Conservation (phyloP, 2,888 invertebrate genomes). For the Parnassius mnemosyne region DNA sequence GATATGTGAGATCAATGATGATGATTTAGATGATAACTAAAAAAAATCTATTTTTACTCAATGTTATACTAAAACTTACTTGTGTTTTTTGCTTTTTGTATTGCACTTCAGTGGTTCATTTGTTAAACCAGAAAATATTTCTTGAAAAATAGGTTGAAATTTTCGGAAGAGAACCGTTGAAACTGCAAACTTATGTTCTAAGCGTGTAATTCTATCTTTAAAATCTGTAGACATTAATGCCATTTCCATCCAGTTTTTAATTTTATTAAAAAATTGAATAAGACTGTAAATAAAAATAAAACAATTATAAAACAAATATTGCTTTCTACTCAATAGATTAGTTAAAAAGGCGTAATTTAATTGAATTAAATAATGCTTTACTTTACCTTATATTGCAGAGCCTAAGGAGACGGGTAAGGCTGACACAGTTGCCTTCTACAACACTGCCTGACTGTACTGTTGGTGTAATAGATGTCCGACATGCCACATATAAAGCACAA, state of each 20-base stretch:
- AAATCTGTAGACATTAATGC: slow-evolving; percentile 92
- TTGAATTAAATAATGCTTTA: not conserved
- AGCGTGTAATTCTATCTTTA: slow-evolving; percentile 88
- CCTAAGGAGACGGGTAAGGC: slow-evolving; percentile 92
- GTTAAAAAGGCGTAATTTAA: not conserved
- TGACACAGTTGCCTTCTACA: slow-evolving; percentile 94
- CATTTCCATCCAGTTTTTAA: slow-evolving; percentile 98
- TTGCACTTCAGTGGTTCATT: slow-evolving; percentile 75
- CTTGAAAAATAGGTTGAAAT: slow-evolving; percentile 92
- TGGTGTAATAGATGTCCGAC: slow-evolving; percentile 88
- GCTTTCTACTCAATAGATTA: not conserved
- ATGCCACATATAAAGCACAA: slow-evolving; percentile 95
- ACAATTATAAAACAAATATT: not conserved
- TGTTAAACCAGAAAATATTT: slow-evolving; percentile 88
- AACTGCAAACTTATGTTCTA: slow-evolving; percentile 95
- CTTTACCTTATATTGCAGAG: slow-evolving; percentile 92
- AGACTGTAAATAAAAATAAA: slow-evolving; percentile 81
- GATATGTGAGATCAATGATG: no score
- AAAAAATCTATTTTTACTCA: no score
- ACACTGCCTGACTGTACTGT: slow-evolving; percentile 87
- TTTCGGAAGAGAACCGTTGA: slow-evolving; percentile 96
- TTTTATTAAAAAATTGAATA: slow-evolving; percentile 96
- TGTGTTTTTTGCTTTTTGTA: slow-evolving; percentile 78
- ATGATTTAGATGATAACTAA: no score
- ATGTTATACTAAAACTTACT: slow-evolving; percentile 11